These are phyloP conservation scores for Tamandua tetradactyla DNA, from an alignment of 2,797 vertebrate genomes.

Conservation along the genomic window DNA sequence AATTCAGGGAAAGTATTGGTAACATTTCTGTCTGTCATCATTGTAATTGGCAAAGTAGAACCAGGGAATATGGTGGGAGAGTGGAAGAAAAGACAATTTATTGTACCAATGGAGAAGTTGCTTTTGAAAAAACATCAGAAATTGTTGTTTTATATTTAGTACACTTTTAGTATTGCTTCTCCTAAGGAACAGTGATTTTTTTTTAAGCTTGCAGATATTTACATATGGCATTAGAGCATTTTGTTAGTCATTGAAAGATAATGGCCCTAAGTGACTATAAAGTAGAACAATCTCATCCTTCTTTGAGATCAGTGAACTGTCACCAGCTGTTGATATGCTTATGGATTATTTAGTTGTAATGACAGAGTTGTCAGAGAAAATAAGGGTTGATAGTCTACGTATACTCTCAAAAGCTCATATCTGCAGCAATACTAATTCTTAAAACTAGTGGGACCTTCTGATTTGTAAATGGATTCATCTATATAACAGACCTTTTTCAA, in stretches of 20 bases:
- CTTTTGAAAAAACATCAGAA: slow-evolving; percentile 28
- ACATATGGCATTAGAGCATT: background rate
- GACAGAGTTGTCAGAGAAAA: background rate
- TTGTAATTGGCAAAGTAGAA: slow-evolving; percentile 40
- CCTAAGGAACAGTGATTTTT: background rate
- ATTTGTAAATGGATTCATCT: slow-evolving; percentile 14
- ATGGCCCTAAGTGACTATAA: background rate
- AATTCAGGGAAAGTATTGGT: slow-evolving; percentile 18
- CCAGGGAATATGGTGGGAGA: background rate
- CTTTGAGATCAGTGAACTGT: slow-evolving; percentile 31
- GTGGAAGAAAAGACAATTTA: slow-evolving; percentile 42
- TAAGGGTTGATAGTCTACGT: slow-evolving; percentile 26
- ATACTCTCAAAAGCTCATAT: background rate
- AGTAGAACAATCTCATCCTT: background rate
- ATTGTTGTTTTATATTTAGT: background rate
- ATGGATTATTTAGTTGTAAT: background rate
- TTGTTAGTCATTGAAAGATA: background rate
- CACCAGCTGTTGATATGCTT: slow-evolving; percentile 4
- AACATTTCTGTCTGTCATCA: slow-evolving; percentile 34
- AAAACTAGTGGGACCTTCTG: background rate
- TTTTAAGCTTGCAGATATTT: background rate
- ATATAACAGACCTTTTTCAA: background rate
- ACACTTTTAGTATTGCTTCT: slow-evolving; percentile 7
- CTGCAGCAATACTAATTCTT: slow-evolving; percentile 11
- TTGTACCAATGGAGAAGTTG: slow-evolving; percentile 19